A percentile compares a stretch with the other conserved stretches of the same genome.
Evolutionary conservation across 2,113 vertebrate genomes (phyloP).

Genomic region (pig (Sus scrofa)): DNA sequence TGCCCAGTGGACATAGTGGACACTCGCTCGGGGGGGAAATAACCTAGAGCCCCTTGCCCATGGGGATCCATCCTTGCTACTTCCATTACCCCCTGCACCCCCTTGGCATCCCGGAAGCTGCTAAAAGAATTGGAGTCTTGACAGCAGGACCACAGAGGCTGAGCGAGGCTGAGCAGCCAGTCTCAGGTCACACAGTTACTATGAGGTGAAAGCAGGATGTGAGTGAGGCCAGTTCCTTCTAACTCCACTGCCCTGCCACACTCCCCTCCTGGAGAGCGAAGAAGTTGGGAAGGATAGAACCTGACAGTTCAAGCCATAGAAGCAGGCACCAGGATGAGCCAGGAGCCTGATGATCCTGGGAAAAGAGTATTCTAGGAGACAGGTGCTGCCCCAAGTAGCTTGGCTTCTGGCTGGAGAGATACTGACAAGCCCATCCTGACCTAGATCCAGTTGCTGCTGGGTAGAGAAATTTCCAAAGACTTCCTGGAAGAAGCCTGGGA

Average conservation of each 20-base stretch:
- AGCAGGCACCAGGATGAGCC: neutral
- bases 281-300: neutral
- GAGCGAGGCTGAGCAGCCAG: neutral
- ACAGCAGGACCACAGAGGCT: neutral
- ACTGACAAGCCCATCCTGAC: neutral
- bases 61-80: neutral
- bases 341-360: neutral
- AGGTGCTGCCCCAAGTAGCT: neutral
- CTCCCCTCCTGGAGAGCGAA: neutral
- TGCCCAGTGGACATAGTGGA: neutral
- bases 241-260: neutral
- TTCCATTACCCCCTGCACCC: neutral
- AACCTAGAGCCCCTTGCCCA: neutral
- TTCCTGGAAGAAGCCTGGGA: conserved; percentile 32
- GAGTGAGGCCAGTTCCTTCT: neutral
- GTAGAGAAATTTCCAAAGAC: neutral
- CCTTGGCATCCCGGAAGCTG: neutral
- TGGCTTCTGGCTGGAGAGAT: neutral
- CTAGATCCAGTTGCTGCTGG: neutral
- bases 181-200: neutral
- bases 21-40: neutral
- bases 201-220: neutral
- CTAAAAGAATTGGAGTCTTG: neutral
- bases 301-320: neutral
- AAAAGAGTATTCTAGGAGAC: neutral